phyloP scores from a whole-genome alignment of 2,797 vertebrate species.

The Tachyglossus aculeatus region DNA sequence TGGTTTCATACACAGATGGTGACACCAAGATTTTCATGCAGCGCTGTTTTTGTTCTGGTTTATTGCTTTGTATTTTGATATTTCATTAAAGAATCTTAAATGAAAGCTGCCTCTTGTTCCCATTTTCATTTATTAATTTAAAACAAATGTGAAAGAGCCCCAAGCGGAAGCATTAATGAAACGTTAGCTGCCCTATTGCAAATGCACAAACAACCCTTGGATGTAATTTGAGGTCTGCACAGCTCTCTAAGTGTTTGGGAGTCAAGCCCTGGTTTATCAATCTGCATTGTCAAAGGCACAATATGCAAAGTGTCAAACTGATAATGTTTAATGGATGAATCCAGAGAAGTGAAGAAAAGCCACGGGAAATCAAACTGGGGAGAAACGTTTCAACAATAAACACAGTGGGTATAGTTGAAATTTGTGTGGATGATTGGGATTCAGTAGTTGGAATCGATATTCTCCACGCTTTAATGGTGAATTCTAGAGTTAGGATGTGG shows the following conservation, averaged over 20 bases:
- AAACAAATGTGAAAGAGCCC: neutral
- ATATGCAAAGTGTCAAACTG: neutral
- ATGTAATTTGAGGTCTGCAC: neutral
- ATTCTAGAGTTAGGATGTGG: too few species aligned
- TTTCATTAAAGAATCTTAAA: constrained; percentile 23
- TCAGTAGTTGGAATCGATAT: too few species aligned
- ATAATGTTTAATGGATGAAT: constrained; percentile 8
- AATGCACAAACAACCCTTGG: constrained; percentile 11
- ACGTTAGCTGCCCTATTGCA: constrained; percentile 7
- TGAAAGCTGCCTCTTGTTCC: neutral
- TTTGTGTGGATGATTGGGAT: too few species aligned
- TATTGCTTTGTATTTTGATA: neutral
- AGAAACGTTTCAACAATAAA: constrained; percentile 8
- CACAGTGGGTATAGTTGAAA: neutral
- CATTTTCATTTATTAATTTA: constrained; percentile 3
- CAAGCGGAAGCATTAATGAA: constrained; percentile 19
- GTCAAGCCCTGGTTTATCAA: neutral
- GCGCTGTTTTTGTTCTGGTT: neutral
- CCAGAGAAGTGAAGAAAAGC: neutral
- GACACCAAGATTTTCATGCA: neutral
- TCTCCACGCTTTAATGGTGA: too few species aligned
- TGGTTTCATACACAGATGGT: constrained; percentile 2
- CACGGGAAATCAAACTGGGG: neutral
- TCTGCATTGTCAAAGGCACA: constrained; percentile 6
- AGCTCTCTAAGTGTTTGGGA: neutral